Base-by-base conservation (phyloP, 2,113 vertebrate genomes). In the Anolis carolinensis region DNA sequence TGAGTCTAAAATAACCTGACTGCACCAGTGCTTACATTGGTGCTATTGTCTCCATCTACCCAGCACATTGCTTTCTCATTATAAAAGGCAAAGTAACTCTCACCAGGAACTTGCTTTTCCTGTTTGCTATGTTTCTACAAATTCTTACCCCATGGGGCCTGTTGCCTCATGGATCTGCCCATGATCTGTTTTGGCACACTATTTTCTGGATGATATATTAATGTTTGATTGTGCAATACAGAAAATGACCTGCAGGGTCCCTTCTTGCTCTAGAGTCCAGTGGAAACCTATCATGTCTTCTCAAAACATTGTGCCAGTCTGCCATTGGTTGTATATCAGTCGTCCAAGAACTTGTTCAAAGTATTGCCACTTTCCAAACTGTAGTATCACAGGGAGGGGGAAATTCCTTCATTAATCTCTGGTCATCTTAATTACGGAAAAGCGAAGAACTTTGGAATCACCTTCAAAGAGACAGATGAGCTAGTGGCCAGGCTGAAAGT, bases 401-500 rank as follows among this genome's bases (percentile, higher is more conserved):
- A 55, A 6, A 44, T 50, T 27, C 30, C 30, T 36, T 81, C 36
- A 34, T 63, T 73, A 81, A 86, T 73, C 36, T 79, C 78, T 81
- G 36, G 55, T 72, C 68, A 32, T 74, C 55, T 73, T 80, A 73
- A 86, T 73, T 80, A 65, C 70, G 32, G 36, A 70, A 50, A 80
- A 74, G 78, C 50, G 20, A 86, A 80, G 44, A 25, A 74, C 11
- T 79, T 65, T 83, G 36, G 39, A 63, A 1, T 14, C 55, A 76
- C 63, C 77, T 92, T 84, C 59, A 83, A 88, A 91, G 78, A 91
- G 62, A 30, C 6, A 2, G 67, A 23, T 68, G 55, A 36, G 20
- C 85, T 72, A 11, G 52, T 63, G 87, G 75, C 21, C 67, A 85
- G 21, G 21, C 84, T 80, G 32, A 44, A 90, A 74, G 3, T 71